Evolutionary conservation across 1,140 invertebrate species (phyloP).

Genomic region (Tetragonula clypearis): DNA sequence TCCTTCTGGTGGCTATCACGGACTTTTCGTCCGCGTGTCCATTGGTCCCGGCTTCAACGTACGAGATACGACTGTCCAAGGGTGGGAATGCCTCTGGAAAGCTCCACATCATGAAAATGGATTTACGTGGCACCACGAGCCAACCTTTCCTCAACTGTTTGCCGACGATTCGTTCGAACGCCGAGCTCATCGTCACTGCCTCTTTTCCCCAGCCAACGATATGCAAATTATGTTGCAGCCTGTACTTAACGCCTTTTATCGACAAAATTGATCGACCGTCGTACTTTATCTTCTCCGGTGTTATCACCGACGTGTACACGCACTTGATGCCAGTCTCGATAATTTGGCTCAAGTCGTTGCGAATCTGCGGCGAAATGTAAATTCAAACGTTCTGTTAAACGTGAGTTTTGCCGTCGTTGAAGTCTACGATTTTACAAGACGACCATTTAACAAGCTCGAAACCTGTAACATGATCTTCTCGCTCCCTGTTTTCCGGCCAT

Average conservation of each 20-base stretch:
- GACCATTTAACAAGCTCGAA: background rate
- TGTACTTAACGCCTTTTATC: conserved; percentile 62
- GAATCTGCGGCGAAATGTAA: conserved; percentile 51
- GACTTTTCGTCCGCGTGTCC: conserved; percentile 57
- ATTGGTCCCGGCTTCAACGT: conserved; percentile 58
- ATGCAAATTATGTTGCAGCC: conserved; percentile 69
- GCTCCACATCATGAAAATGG: conserved; percentile 63
- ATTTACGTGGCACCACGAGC: conserved; percentile 66
- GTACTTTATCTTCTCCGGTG: conserved; percentile 66
- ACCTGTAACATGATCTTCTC: conserved; percentile 65
- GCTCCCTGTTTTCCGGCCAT: conserved; percentile 41
- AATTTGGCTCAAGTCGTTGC: conserved; percentile 61
- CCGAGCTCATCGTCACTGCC: conserved; percentile 56
- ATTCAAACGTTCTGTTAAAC: no score
- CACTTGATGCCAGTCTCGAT: conserved; percentile 63
- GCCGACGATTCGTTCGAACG: conserved; percentile 68
- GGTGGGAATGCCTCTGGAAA: conserved; percentile 64
- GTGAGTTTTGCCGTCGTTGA: no score
- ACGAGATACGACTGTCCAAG: conserved; percentile 65
- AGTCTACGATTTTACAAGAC: no score
- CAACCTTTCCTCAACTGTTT: conserved; percentile 70
- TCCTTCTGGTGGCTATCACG: conserved; percentile 50
- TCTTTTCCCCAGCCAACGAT: conserved; percentile 71
- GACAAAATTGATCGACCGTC: conserved; percentile 58
- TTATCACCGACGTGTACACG: conserved; percentile 60